These are phyloP conservation scores for Amphipyra berbera DNA, from an alignment of 2,888 invertebrate species.

Conservation along the genomic window DNA sequence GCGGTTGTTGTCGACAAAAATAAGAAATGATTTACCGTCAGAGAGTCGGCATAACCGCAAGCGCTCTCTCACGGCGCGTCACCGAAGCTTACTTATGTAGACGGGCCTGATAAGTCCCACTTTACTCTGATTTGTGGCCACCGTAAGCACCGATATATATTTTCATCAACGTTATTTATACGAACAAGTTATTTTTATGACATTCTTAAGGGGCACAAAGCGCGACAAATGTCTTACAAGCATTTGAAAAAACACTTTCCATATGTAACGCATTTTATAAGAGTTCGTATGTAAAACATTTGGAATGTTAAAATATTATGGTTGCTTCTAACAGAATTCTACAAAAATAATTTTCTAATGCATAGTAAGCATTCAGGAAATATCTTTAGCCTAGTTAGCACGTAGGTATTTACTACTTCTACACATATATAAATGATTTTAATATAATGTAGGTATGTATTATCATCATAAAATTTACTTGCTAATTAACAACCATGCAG, in stretches of 20 bases:
- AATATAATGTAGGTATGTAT: no score
- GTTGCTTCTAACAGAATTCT: not conserved
- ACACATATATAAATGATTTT: no score
- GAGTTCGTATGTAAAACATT: constrained; percentile 20
- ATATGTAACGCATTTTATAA: constrained; percentile 71
- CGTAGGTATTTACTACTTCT: no score
- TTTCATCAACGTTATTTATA: constrained; percentile 81
- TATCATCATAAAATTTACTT: no score
- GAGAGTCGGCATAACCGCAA: constrained; percentile 45
- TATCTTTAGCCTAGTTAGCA: no score
- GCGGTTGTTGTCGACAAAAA: constrained; percentile 54
- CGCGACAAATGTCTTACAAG: constrained; percentile 73
- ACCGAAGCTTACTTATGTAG: constrained; percentile 66
- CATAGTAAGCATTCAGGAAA: no score
- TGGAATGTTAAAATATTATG: constrained; percentile 8
- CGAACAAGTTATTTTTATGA: constrained; percentile 78
- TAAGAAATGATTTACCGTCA: constrained; percentile 53
- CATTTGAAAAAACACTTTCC: constrained; percentile 76
- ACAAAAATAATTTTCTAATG: not conserved
- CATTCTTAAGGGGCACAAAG: constrained; percentile 75
- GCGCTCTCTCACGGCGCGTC: constrained; percentile 52
- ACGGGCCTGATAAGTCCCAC: constrained; percentile 69
- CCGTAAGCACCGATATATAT: constrained; percentile 75
- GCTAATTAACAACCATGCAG: no score
- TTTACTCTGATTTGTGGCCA: constrained; percentile 77